Base-by-base conservation (phyloP, 2,888 invertebrate species). In the Homarus gammarus region DNA sequence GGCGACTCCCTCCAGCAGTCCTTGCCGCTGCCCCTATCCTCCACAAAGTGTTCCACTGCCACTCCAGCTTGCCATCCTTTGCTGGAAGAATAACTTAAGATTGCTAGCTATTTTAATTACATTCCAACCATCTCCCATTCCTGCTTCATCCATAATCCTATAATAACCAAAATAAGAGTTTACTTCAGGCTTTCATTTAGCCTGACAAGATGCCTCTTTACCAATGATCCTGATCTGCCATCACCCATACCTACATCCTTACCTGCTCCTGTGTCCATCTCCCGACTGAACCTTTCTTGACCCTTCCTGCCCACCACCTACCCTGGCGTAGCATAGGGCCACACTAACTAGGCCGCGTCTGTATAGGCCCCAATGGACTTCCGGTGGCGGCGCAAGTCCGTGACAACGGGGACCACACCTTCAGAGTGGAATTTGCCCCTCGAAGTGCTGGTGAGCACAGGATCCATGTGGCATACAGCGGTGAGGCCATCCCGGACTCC, bases 361-460 rank as follows among this genome's bases (percentile, higher is more conserved):
- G 75, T 83, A 88, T 88, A 98, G 98, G 98, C 95, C 98, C 98
- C 93, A 97, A 97, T 94, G 98, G 97, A 93, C 97, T 97, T 94
- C 96, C 97, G 92, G 97, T 98, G 93, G 97, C 97, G 90, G 97
- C 97, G 92, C 97, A 97, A 94, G 97, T 98, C 92, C 96, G 97
- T 93, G 96, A 97, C 93, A 96, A 97, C 91, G 97, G 97, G 92
- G 95, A 96, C 92, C 97, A 96, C 79, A 96, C 96, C 92, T 97
- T 97, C 94, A 96, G 96, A 92, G 98, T 98, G 2, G 98, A 99
- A 94, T 99, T 99, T 94, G 96, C 97, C 91, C 98, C 99, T 18
- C 95, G 96, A 92, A 96, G 97, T 79, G 98, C 98, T 90, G 98
- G 98, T 75, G 98, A 98, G 93, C 98, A 99, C 94, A 96, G 97